Base-by-base conservation (phyloP, 2,888 invertebrate species). In the Mesorhabditis spiculigera region DNA sequence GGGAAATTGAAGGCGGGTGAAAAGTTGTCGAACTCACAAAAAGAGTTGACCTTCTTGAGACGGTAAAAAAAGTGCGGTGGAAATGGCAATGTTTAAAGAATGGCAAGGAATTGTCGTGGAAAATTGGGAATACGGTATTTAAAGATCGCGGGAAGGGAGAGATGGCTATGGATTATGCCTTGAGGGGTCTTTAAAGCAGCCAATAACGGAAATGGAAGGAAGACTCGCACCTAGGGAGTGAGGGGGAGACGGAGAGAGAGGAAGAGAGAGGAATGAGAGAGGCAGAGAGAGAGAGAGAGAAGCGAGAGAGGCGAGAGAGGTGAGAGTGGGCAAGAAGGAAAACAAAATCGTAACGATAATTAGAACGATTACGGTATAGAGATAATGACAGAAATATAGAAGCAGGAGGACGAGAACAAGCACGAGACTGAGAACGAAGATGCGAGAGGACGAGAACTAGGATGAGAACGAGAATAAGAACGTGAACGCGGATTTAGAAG, bases 151-250 rank as follows among this genome's bases (percentile, higher is more conserved):
- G 43, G 69, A n/a, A 5, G 43, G 58, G 10, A 44, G 13, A n/a
- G 65, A 45, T n/a, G n/a, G n/a, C 61, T 41, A 69, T 61, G 45
- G 63, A 68, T 63, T 64, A 65, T 64, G 67, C 61, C 45, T 64
- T 43, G 43, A 5, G 61, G 44, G 42, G 44, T 5, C 10, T 5
- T 5, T 16, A 16, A 28, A 43, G 44, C 16, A 58, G 43, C n/a
- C 42, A 44, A 42, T 13, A n/a, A 43, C 13, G 43, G 58, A 45
- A 58, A 67, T 16, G 13, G 50, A 45, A 13, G 28, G 45, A 67
- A 28, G 50, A 42, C 43, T 10, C 44, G 43, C 28, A 50, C 28
- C 42, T 16, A 58, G 13, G 41, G 65, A 65, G 43, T 44, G 65
- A 43, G 44, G 45, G 44, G n/a, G 5, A 5, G 65, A 67, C 10